Evolutionary conservation across 1,140 invertebrate genomes (phyloP).

Genomic region (Leptinotarsa defecta): DNA sequence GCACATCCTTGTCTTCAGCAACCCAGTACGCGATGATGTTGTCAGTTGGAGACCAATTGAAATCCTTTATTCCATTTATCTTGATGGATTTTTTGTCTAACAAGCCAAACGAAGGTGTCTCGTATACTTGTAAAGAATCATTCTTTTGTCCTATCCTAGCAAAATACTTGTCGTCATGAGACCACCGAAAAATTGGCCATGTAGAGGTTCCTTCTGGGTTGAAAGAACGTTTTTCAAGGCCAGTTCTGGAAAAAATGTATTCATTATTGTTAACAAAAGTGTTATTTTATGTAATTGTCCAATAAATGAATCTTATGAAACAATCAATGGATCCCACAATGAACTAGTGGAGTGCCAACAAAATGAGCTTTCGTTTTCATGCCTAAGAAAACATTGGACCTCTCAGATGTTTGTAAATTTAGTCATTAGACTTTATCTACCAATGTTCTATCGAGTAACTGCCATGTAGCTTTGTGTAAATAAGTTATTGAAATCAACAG

Average conservation of each 20-base stretch:
- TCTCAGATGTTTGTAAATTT: too few species aligned
- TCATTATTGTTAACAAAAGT: neutral
- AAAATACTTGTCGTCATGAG: constrained; percentile 95
- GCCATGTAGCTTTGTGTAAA: too few species aligned
- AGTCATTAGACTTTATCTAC: too few species aligned
- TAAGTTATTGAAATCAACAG: too few species aligned
- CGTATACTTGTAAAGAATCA: constrained; percentile 90
- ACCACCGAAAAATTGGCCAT: constrained; percentile 97
- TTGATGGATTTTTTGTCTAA: constrained; percentile 95
- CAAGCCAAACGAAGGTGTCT: constrained; percentile 91
- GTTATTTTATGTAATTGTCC: too few species aligned
- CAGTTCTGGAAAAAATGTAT: constrained; percentile 62
- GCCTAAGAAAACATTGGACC: too few species aligned
- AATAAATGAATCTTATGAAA: too few species aligned
- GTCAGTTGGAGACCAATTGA: constrained; percentile 97
- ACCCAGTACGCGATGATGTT: constrained; percentile 98
- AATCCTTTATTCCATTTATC: constrained; percentile 89
- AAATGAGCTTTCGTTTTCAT: too few species aligned
- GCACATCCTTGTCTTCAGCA: constrained; percentile 93
- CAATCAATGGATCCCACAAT: too few species aligned
- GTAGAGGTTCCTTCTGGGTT: constrained; percentile 79
- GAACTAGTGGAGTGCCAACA: too few species aligned
- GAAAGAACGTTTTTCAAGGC: constrained; percentile 91
- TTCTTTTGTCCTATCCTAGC: constrained; percentile 76
- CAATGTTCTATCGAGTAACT: too few species aligned